phyloP scores from a whole-genome alignment of 1,140 invertebrate species.

The Tachypleus tridentatus region DNA sequence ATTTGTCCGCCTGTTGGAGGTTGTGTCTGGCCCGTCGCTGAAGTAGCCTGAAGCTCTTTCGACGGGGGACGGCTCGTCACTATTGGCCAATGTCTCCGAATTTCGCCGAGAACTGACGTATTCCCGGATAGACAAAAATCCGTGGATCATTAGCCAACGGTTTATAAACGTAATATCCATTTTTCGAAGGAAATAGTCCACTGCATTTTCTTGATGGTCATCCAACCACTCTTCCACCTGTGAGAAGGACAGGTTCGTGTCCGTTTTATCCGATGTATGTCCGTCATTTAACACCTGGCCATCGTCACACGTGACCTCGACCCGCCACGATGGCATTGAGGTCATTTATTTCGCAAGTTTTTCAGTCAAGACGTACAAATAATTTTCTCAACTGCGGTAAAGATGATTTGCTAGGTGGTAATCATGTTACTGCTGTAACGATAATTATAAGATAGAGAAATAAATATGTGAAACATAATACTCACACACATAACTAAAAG shows the following conservation, averaged over 20 bases:
- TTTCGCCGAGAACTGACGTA: slow-evolving; percentile 24
- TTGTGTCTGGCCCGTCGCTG: slow-evolving; percentile 2
- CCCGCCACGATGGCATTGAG: too few relatives aligned
- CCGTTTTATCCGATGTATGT: too few relatives aligned
- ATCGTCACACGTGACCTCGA: too few relatives aligned
- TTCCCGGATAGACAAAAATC: slow-evolving; percentile 35
- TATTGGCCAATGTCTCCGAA: slow-evolving; percentile 22
- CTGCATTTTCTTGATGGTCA: slow-evolving; percentile 33
- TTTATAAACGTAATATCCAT: slow-evolving; percentile 39
- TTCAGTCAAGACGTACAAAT: too few relatives aligned
- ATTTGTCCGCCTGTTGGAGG: slow-evolving; percentile 31
- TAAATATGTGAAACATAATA: too few relatives aligned
- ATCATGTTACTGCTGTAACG: too few relatives aligned
- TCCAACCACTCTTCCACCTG: slow-evolving; percentile 41
- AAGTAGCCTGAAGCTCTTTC: slow-evolving; percentile 21
- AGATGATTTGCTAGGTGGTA: too few relatives aligned
- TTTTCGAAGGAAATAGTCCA: slow-evolving; percentile 39
- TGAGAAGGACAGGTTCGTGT: slow-evolving; percentile 5
- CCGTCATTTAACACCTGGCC: too few relatives aligned
- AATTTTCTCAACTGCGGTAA: too few relatives aligned
- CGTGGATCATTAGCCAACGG: slow-evolving; percentile 39
- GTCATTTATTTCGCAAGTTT: too few relatives aligned
- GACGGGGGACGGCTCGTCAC: slow-evolving; percentile 26
- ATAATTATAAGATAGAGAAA: too few relatives aligned
- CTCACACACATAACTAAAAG: too few relatives aligned